Percentiles rank a stretch among this genome's conserved stretches.
These are phyloP conservation scores for Centruroides vittatus DNA, from an alignment of 1,140 invertebrate species.

Conservation along the genomic window DNA sequence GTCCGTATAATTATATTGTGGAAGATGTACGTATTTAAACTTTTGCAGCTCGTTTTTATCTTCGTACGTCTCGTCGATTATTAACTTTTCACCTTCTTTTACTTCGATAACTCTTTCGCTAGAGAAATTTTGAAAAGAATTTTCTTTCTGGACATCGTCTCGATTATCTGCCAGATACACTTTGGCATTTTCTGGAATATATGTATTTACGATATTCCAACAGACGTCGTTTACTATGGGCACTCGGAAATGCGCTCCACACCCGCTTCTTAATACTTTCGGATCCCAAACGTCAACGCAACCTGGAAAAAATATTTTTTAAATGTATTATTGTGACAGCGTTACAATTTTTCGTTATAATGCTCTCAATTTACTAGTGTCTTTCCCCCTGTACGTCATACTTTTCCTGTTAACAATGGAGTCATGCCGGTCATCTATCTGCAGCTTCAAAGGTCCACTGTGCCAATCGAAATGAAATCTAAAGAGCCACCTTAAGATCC, in stretches of 20 bases:
- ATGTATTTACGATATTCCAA: conserved; percentile 45
- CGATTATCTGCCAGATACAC: conserved; percentile 45
- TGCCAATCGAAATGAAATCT: no score
- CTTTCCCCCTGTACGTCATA: no score
- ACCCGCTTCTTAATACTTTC: conserved; percentile 66
- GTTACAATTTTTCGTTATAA: no score
- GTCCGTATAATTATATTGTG: conserved; percentile 46
- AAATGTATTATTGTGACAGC: no score
- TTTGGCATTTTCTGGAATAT: conserved; percentile 36
- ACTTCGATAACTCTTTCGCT: conserved; percentile 19
- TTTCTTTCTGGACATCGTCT: conserved; percentile 37
- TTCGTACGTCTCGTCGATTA: conserved; percentile 7
- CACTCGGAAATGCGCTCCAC: conserved; percentile 68
- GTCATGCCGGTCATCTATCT: no score
- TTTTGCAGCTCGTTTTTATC: conserved; percentile 8
- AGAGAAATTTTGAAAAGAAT: conserved; percentile 26
- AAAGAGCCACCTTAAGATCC: no score
- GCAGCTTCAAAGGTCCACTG: no score
- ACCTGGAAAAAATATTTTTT: conserved; percentile 35
- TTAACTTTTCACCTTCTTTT: conserved; percentile 14
- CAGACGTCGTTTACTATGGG: conserved; percentile 43
- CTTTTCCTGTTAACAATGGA: no score
- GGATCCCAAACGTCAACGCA: conserved; percentile 77
- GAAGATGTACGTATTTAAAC: conserved; percentile 27
- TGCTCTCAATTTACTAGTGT: no score